Percentiles rank a stretch among this genome's conserved stretches.
phyloP scores from a whole-genome alignment of 2,797 vertebrate species.

The Alfaro cultratus region DNA sequence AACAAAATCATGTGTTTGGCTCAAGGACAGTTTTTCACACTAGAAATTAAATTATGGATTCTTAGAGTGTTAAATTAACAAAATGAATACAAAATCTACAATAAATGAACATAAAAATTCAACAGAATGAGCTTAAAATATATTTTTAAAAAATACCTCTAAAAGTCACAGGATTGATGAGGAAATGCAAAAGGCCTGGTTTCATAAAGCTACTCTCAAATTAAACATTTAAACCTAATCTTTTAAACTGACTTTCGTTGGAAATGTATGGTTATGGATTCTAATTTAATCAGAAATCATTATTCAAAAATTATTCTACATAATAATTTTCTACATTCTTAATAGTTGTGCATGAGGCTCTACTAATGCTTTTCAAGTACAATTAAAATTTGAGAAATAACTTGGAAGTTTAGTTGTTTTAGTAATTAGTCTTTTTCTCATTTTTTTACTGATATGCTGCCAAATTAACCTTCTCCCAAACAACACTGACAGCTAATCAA shows the following conservation, averaged over 20 bases:
- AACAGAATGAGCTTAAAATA: too few species aligned
- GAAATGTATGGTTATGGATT: neutral
- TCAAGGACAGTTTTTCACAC: too few species aligned
- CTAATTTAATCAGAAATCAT: neutral
- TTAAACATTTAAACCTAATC: neutral
- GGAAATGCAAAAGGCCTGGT: neutral
- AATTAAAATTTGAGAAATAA: neutral
- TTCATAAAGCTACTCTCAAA: neutral
- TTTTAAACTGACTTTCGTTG: neutral
- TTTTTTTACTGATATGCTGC: neutral
- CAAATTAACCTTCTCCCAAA: neutral
- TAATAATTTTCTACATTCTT: too few species aligned
- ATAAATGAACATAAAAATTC: too few species aligned
- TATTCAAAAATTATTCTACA: neutral
- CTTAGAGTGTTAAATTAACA: too few species aligned
- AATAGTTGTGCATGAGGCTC: too few species aligned
- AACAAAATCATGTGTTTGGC: too few species aligned
- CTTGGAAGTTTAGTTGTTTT: neutral
- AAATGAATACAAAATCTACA: too few species aligned
- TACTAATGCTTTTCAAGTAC: too few species aligned
- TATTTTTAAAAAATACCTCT: too few species aligned
- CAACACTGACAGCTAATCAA: neutral
- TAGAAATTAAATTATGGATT: too few species aligned
- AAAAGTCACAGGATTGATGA: too few species aligned
- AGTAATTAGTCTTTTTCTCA: neutral